Conservation (phyloP, 1,140 invertebrate species). For the Apis dorsata region DNA sequence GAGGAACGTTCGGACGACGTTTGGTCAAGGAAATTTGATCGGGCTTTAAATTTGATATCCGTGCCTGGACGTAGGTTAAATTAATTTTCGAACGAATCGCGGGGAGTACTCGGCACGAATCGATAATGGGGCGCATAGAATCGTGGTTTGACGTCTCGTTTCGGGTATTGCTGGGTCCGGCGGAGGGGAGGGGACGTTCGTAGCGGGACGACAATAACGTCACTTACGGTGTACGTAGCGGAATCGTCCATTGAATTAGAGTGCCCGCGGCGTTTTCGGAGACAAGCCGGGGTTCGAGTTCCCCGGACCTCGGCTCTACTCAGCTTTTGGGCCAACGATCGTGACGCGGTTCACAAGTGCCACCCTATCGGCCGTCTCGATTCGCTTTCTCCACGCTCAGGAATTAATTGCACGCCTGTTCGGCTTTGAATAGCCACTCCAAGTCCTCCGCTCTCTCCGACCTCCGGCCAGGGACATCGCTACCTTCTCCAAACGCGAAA, state of each 20-base stretch:
- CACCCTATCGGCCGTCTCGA: slow-evolving; percentile 56
- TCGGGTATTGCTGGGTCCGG: background rate
- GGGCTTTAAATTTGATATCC: background rate
- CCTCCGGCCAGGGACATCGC: background rate
- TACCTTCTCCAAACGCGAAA: background rate
- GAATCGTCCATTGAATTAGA: slow-evolving; percentile 56
- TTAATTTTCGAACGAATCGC: slow-evolving; percentile 38
- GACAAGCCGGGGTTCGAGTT: slow-evolving; percentile 38
- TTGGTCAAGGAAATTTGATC: background rate
- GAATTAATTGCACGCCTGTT: slow-evolving; percentile 72
- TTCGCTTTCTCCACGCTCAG: slow-evolving; percentile 55
- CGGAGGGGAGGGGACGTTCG: background rate
- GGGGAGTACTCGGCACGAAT: background rate
- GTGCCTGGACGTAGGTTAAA: slow-evolving; percentile 21
- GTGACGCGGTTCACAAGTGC: slow-evolving; percentile 52
- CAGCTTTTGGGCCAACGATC: slow-evolving; percentile 55
- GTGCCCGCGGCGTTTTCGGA: slow-evolving; percentile 42
- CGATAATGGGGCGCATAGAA: slow-evolving; percentile 14
- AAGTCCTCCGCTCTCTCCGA: slow-evolving; percentile 34
- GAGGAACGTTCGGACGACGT: background rate
- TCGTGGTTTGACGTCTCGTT: slow-evolving; percentile 38
- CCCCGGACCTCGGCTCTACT: slow-evolving; percentile 38
- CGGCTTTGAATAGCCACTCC: slow-evolving; percentile 69
- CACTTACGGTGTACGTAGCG: slow-evolving; percentile 44
- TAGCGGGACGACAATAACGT: slow-evolving; percentile 50